Conservation (phyloP, 2,888 invertebrate species). For the Taenaris catops region DNA sequence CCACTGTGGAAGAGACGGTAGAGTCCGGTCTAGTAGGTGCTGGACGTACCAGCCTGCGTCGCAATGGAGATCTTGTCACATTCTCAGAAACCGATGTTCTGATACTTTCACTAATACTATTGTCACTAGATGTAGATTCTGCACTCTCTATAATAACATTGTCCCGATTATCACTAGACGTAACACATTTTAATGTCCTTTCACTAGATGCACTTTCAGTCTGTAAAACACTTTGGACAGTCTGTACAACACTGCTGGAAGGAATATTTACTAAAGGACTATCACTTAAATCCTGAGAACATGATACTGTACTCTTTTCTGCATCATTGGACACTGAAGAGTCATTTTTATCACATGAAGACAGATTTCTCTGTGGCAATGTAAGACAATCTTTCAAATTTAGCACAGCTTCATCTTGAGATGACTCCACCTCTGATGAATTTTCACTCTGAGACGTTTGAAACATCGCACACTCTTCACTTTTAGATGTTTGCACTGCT, state of each 20-base stretch:
- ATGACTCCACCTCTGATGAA: slow-evolving; percentile 1
- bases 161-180: slow-evolving; percentile 66
- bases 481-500: background rate
- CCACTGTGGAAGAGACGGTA: slow-evolving; percentile 69
- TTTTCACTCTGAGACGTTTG: background rate
- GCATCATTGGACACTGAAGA: slow-evolving; percentile 21
- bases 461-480: background rate
- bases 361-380: slow-evolving; percentile 34
- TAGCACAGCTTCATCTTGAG: slow-evolving; percentile 21
- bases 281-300: slow-evolving; percentile 23
- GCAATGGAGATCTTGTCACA: slow-evolving; percentile 51
- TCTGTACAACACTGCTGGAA: slow-evolving; percentile 53
- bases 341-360: slow-evolving; percentile 28
- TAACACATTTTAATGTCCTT: slow-evolving; percentile 65
- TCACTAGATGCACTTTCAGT: slow-evolving; percentile 48
- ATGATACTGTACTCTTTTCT: slow-evolving; percentile 25
- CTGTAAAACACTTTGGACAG: slow-evolving; percentile 41
- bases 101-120: slow-evolving; percentile 54
- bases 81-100: slow-evolving; percentile 38
- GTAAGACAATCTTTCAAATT: slow-evolving; percentile 30
- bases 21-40: slow-evolving; percentile 60
- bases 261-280: slow-evolving; percentile 34
- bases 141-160: slow-evolving; percentile 68
- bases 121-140: slow-evolving; percentile 71
- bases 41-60: slow-evolving; percentile 61